Evolutionary conservation across 2,113 vertebrate species (phyloP).

Genomic region (Zosterops pallidus): DNA sequence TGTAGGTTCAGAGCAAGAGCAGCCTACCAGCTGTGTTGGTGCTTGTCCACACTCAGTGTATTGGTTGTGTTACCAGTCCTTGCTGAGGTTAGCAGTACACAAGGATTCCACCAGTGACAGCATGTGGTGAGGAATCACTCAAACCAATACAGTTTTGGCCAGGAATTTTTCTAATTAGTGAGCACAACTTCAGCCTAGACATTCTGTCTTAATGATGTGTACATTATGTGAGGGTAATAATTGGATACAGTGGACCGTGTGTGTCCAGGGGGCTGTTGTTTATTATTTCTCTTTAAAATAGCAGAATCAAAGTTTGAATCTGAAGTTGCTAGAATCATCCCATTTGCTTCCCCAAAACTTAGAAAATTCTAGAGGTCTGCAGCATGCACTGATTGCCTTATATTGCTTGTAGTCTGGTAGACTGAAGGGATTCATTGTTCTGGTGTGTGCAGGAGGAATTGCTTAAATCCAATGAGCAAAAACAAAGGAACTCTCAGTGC

Average conservation of each 20-base stretch:
- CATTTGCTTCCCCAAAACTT: background rate
- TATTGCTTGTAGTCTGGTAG: background rate
- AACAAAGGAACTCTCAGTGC: conserved; percentile 56
- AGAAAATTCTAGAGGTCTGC: background rate
- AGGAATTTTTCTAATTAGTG: background rate
- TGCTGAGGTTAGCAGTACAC: background rate
- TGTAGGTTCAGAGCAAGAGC: background rate
- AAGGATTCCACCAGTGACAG: background rate
- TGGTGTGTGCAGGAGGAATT: conserved; percentile 28
- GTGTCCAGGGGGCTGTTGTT: background rate
- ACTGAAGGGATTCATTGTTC: conserved; percentile 60
- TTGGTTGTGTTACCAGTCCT: background rate
- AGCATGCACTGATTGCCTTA: background rate
- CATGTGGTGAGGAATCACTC: background rate
- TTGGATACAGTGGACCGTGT: background rate
- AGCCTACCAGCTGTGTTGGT: background rate
- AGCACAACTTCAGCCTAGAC: background rate
- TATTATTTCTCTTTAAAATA: background rate
- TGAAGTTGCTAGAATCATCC: background rate
- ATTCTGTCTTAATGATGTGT: background rate
- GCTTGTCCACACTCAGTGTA: background rate
- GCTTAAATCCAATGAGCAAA: conserved; percentile 44
- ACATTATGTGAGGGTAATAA: background rate
- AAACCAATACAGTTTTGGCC: background rate
- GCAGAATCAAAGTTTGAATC: background rate